Evolutionary conservation across 2,113 vertebrate genomes (phyloP).

Genomic region (Nipponia nippon): DNA sequence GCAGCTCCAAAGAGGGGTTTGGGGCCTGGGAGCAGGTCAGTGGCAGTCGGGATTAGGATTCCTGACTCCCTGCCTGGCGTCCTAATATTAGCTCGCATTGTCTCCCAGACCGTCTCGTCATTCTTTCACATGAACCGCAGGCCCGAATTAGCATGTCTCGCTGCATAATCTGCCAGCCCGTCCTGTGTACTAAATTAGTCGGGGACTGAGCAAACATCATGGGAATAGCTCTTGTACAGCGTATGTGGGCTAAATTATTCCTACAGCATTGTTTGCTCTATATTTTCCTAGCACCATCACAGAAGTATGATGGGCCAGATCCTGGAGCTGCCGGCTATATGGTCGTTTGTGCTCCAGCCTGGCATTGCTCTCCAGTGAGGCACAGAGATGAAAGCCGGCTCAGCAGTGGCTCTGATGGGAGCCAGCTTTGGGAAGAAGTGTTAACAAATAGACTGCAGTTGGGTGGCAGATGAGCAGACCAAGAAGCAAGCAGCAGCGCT

Average conservation of each 20-base stretch:
- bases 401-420: background rate
- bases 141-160: conserved; percentile 30
- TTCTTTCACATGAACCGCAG: background rate
- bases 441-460: background rate
- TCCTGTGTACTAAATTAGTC: conserved; percentile 21
- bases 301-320: background rate
- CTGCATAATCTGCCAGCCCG: conserved; percentile 21
- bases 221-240: background rate
- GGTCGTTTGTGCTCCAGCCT: background rate
- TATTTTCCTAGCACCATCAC: conserved; percentile 7
- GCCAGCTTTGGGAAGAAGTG: background rate
- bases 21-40: conserved; percentile 32
- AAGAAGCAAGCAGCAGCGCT: background rate
- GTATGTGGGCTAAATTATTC: background rate
- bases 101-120: background rate
- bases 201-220: background rate
- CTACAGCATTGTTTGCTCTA: background rate
- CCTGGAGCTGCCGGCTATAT: background rate
- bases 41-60: conserved; percentile 1
- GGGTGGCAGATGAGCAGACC: background rate
- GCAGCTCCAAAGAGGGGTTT: background rate
- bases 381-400: background rate
- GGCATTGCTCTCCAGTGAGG: fast-evolving
- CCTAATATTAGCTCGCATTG: conserved; percentile 39
- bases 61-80: conserved; percentile 21